These are phyloP conservation scores for Mobula hypostoma DNA, from an alignment of 2,113 vertebrate genomes.

Conservation along the genomic window DNA sequence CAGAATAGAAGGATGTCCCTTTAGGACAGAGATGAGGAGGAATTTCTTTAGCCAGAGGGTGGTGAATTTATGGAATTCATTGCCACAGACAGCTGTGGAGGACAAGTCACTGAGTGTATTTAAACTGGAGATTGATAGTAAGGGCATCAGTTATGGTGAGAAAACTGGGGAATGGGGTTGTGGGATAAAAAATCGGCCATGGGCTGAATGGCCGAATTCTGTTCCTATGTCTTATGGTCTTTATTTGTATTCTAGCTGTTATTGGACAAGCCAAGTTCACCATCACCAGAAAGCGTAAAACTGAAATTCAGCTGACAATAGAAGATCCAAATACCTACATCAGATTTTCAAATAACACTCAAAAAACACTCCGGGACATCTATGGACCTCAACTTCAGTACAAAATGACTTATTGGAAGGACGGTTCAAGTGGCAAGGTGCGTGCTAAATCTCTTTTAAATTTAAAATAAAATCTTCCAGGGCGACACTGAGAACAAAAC, in stretches of 20 bases:
- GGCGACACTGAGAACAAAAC: neutral
- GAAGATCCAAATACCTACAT: slow-evolving; percentile 61
- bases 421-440: slow-evolving; percentile 78
- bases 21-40: too few relatives aligned
- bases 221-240: neutral
- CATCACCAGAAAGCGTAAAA: slow-evolving; percentile 47
- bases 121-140: too few relatives aligned
- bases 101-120: too few relatives aligned
- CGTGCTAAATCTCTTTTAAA: slow-evolving; percentile 38
- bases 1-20: too few relatives aligned
- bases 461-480: neutral
- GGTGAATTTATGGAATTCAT: too few relatives aligned
- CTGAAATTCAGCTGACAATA: slow-evolving; percentile 58
- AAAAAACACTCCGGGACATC: slow-evolving; percentile 66
- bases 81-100: too few relatives aligned
- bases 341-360: slow-evolving; percentile 46
- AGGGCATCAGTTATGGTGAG: too few relatives aligned
- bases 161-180: too few relatives aligned
- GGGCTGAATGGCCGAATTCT: too few relatives aligned
- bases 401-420: slow-evolving; percentile 68
- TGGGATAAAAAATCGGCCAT: too few relatives aligned
- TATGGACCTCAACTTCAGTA: slow-evolving; percentile 68
- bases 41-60: too few relatives aligned
- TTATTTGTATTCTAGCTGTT: slow-evolving; percentile 58
- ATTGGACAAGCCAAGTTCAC: slow-evolving; percentile 66